Percentiles rank a stretch among this genome's conserved stretches.
Conservation (phyloP, 2,113 vertebrate genomes). For the Perca fluviatilis region DNA sequence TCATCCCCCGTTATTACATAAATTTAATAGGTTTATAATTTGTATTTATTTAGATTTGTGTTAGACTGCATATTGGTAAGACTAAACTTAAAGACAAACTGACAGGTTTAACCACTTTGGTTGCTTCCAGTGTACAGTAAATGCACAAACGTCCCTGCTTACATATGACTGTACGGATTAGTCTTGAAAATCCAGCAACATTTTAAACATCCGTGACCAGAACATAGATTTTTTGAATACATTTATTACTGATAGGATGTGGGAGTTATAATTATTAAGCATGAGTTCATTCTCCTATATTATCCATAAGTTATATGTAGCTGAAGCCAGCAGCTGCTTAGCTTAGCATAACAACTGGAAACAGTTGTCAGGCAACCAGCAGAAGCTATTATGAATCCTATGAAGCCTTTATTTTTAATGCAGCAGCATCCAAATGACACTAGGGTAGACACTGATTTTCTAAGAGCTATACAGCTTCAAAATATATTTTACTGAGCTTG, state of each 20-base stretch:
- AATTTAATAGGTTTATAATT: constrained; percentile 36
- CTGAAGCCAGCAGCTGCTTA: background rate
- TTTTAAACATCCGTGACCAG: background rate
- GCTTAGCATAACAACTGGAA: background rate
- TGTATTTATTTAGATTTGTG: too few species aligned
- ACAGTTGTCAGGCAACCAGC: too few species aligned
- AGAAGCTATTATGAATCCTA: constrained; percentile 7
- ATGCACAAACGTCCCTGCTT: background rate
- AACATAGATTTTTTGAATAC: background rate
- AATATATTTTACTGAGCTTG: constrained; percentile 61
- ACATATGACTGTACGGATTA: background rate
- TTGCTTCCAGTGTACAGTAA: background rate
- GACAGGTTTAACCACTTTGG: background rate
- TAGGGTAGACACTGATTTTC: constrained; percentile 5
- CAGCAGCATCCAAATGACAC: constrained; percentile 14
- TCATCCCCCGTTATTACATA: constrained; percentile 39
- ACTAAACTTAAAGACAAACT: too few species aligned
- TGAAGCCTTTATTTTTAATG: constrained; percentile 27
- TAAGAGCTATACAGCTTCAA: constrained; percentile 41
- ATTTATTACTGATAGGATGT: background rate
- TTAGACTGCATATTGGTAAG: background rate
- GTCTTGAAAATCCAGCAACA: background rate
- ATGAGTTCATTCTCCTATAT: too few species aligned
- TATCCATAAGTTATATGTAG: too few species aligned
- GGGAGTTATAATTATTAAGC: background rate